A percentile compares a stretch with the other conserved stretches of the same genome.
Evolutionary conservation across 2,113 vertebrate species (phyloP).

Genomic region (Megalops atlanticus): DNA sequence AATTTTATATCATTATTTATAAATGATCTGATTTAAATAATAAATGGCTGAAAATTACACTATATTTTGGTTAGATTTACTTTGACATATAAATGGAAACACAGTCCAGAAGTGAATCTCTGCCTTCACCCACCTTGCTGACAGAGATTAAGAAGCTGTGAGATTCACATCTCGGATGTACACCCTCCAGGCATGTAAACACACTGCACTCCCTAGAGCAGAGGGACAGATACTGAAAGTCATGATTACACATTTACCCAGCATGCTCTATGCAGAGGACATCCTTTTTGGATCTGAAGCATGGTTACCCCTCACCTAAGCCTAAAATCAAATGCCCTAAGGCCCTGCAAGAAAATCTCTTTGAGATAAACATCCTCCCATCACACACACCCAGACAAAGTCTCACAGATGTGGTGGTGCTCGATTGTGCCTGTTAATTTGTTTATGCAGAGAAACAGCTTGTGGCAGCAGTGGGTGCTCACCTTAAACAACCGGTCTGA

Average conservation of each 20-base stretch:
- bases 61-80: neutral
- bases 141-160: conserved; percentile 10
- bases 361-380: too few relatives aligned
- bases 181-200: conserved; percentile 14
- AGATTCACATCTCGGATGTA: neutral
- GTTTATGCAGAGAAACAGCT: too few relatives aligned
- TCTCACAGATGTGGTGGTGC: neutral
- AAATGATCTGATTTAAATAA: neutral
- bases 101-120: neutral
- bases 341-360: neutral
- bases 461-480: neutral
- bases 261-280: neutral
- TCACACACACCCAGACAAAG: neutral
- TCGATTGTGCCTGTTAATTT: neutral
- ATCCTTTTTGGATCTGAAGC: neutral
- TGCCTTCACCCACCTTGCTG: neutral
- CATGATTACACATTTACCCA: neutral
- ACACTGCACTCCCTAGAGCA: conserved; percentile 12
- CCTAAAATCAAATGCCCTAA: neutral
- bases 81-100: too few relatives aligned
- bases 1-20: neutral
- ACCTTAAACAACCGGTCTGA: neutral
- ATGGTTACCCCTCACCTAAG: neutral
- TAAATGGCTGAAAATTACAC: neutral
- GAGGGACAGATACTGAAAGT: neutral